Percentiles rank a stretch among this genome's conserved stretches.
Conservation (phyloP, 92 coral and sea anemone species). For the Metridium senile region DNA sequence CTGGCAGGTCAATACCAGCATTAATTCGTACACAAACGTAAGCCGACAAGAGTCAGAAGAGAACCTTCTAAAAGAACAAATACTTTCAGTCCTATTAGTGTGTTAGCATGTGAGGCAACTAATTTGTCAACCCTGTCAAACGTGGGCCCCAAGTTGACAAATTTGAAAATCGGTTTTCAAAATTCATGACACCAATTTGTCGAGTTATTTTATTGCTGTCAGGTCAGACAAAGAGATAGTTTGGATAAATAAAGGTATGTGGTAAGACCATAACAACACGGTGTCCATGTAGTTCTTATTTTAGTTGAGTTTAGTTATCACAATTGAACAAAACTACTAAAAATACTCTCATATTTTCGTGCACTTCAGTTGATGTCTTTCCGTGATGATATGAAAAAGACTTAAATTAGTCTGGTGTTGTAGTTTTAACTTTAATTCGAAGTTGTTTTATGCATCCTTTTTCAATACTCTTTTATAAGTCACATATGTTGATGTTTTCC, state of each 20-base stretch:
- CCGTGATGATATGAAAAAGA: too few species aligned
- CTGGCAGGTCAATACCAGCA: background rate
- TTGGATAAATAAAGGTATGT: slow-evolving; percentile 11
- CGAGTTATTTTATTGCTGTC: slow-evolving; percentile 1
- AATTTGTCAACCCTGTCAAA: background rate
- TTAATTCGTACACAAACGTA: background rate
- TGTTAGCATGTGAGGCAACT: background rate
- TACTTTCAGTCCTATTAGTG: background rate
- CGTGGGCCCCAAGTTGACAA: slow-evolving; percentile 5
- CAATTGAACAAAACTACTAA: too few species aligned
- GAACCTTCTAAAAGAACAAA: background rate
- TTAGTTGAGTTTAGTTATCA: too few species aligned
- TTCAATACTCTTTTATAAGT: too few species aligned
- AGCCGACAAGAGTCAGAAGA: background rate
- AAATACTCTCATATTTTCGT: too few species aligned
- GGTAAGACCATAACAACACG: background rate
- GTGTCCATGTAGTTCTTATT: too few species aligned
- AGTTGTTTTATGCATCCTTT: too few species aligned
- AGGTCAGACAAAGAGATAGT: slow-evolving; percentile 1
- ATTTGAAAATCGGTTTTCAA: slow-evolving; percentile 13
- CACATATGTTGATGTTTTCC: too few species aligned
- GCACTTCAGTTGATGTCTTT: too few species aligned
- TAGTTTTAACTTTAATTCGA: too few species aligned
- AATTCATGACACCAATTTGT: slow-evolving; percentile 35
- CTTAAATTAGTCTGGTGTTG: too few species aligned